A percentile compares a stretch with the other conserved stretches of the same genome.
Conservation (phyloP, 2,113 vertebrate genomes). For the Calidris pugnax region DNA sequence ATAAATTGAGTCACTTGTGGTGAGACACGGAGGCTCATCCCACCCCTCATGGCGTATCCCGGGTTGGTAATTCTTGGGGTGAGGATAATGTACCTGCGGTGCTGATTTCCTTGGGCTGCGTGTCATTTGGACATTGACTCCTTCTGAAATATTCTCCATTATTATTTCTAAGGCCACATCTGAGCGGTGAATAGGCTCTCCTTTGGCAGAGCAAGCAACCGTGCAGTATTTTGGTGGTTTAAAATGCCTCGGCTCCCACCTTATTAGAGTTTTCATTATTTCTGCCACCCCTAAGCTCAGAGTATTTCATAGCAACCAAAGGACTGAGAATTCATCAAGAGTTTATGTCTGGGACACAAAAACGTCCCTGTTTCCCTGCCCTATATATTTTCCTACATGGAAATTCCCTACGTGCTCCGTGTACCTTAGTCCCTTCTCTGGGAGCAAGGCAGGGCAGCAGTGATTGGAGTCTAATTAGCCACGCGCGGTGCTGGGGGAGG, state of each 20-base stretch:
- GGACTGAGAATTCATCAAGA: not conserved
- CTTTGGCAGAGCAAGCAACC: not conserved
- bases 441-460: not conserved
- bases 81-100: not conserved
- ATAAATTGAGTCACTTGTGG: conserved; percentile 9
- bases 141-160: not conserved
- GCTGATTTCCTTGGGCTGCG: not conserved
- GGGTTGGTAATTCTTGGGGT: not conserved
- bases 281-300: not conserved
- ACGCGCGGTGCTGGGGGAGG: not conserved
- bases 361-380: not conserved
- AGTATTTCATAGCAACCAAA: not conserved
- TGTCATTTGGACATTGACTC: not conserved
- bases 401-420: not conserved
- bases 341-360: not conserved
- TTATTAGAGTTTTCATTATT: not conserved
- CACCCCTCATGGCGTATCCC: rapidly evolving
- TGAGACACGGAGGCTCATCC: not conserved
- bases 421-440: not conserved
- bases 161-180: not conserved
- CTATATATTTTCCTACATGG: not conserved
- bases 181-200: not conserved
- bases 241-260: not conserved
- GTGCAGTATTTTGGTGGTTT: not conserved
- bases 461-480: not conserved